A percentile compares a stretch with the other conserved stretches of the same genome.
phyloP scores from a whole-genome alignment of 2,113 vertebrate species.

The Leucopsar rothschildi region DNA sequence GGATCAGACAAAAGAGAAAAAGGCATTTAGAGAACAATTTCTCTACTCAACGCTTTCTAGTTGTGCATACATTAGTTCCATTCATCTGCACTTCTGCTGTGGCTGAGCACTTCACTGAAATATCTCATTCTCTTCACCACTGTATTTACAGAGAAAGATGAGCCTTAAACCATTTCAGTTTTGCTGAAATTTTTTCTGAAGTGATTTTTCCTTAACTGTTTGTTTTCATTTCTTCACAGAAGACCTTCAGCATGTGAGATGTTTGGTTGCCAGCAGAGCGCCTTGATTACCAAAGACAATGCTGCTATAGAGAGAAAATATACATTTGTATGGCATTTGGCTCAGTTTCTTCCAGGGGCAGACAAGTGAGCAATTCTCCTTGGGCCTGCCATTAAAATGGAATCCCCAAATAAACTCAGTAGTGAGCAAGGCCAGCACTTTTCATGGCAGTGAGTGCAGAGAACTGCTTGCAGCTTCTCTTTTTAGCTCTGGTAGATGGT shows the following conservation, averaged over 20 bases:
- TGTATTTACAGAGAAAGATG: slow-evolving; percentile 62
- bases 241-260: slow-evolving; percentile 6
- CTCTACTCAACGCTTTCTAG: slow-evolving; percentile 38
- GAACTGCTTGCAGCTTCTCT: neutral
- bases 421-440: neutral
- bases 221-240: slow-evolving; percentile 57
- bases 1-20: neutral
- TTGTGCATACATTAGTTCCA: slow-evolving; percentile 27
- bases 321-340: slow-evolving; percentile 2
- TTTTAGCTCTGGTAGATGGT: neutral
- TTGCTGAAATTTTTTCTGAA: slow-evolving; percentile 2
- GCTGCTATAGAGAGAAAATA: neutral
- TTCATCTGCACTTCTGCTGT: neutral
- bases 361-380: neutral
- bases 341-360: slow-evolving; percentile 2
- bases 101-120: slow-evolving; percentile 35
- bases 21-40: slow-evolving; percentile 8
- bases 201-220: slow-evolving; percentile 39
- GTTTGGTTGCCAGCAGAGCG: neutral
- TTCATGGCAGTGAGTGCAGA: neutral
- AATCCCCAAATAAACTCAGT: neutral
- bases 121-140: slow-evolving; percentile 36
- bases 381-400: neutral
- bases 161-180: slow-evolving; percentile 35
- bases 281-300: slow-evolving; percentile 32